These are phyloP conservation scores for Drosophila ogumai DNA, from an alignment of 1,140 invertebrate genomes.

Conservation along the genomic window DNA sequence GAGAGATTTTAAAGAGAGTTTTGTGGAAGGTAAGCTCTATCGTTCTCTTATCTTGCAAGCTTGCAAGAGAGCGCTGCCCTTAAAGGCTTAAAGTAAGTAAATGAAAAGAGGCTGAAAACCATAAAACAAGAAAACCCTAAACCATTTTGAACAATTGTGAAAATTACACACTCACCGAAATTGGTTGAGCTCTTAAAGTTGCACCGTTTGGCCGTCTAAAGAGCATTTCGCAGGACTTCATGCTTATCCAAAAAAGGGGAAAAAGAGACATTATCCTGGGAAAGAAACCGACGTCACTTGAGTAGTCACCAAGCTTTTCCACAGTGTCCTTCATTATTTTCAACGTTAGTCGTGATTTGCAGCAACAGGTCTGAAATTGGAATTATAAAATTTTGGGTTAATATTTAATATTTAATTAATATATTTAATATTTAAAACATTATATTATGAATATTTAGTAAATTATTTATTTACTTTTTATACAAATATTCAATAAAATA, in stretches of 20 bases:
- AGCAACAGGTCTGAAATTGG: constrained; percentile 64
- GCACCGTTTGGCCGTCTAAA: constrained; percentile 16
- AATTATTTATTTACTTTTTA: neutral
- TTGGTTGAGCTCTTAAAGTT: constrained; percentile 52
- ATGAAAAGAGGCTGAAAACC: constrained; percentile 11
- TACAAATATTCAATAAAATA: neutral
- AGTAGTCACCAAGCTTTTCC: constrained; percentile 75
- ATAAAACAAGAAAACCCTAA: constrained; percentile 4
- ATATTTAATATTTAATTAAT: too few species aligned
- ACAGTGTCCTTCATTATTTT: constrained; percentile 62
- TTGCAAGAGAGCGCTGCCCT: constrained; percentile 33
- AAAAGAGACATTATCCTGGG: constrained; percentile 11
- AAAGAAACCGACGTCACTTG: constrained; percentile 65
- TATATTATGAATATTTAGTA: neutral
- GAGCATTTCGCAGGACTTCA: constrained; percentile 31
- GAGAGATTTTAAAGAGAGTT: neutral
- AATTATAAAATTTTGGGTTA: neutral
- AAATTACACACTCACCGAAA: constrained; percentile 32
- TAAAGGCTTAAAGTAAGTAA: constrained; percentile 17
- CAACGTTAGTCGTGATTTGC: constrained; percentile 18
- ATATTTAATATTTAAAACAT: too few species aligned
- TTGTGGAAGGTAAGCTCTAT: constrained; percentile 26
- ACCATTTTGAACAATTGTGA: constrained; percentile 27
- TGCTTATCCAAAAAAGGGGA: neutral
- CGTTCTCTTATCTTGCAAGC: constrained; percentile 21